Base-by-base conservation (phyloP, 2,888 invertebrate genomes). In the Cephus pygmeus region DNA sequence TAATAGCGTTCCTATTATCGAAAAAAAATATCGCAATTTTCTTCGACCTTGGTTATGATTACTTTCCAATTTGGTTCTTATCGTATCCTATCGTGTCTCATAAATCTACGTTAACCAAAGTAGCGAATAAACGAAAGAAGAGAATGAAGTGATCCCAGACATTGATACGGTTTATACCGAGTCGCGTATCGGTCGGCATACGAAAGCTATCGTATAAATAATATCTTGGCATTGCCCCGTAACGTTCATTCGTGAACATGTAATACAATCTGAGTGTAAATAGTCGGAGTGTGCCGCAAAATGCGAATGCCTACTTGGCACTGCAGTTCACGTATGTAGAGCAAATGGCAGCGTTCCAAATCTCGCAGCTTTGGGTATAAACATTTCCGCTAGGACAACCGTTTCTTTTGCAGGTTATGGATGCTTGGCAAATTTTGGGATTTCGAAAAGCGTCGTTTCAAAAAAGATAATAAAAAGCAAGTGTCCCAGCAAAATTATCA, bases 341-440 rank as follows among this genome's bases (percentile, higher is more conserved):
- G 86, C 88, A 88, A 89, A 86, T 90, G 90, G 90, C 90, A 89
- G 85, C 83, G 85, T 89, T 90, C 90, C 90, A 90, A 90, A 88
- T 89, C 86, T 88, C 85, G 83, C 86, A 82, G 85, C 84, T 86
- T 85, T 82, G 80, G 78, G 81, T 85, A 88, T 88, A 89, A 89
- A 89, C 87, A 89, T 88, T 89, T 88, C 87, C 86, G 85, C 82
- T 80, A 78, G 84, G 83, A 83, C 82, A 83, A 83, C 82, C 83
- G 77, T 69, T 76, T 73, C 40, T 79, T 85, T 81, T 76, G 76
- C 73, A 56, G 77, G 78, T 83, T 83, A 82, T 81, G 77, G 82
- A 85, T 82, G 81, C 80, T 78, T 75, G 79, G 82, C 77, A 79
- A 78, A 36, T 73, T 30, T 30, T 34, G 12, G 34, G 9, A 31